Conservation (phyloP, 2,113 vertebrate species). For the Amphiprion percula region DNA sequence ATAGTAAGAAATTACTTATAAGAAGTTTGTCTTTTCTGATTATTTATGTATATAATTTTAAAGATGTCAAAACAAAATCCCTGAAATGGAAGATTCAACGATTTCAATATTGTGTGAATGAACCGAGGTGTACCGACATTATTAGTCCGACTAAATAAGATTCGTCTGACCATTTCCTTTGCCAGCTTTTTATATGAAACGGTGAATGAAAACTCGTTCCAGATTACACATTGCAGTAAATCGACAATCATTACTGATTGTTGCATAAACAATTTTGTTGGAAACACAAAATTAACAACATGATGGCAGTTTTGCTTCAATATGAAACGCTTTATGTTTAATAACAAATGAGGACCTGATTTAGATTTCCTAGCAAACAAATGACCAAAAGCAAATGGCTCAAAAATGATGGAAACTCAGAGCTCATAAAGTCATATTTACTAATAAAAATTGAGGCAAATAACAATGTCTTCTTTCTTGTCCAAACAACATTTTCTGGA, state of each 20-base stretch:
- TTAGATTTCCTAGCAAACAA: slow-evolving; percentile 42
- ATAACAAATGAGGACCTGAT: slow-evolving; percentile 44
- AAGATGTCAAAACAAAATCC: no score
- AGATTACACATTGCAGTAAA: slow-evolving; percentile 38
- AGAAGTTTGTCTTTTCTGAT: no score
- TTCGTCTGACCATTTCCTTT: not conserved
- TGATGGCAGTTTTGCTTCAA: slow-evolving; percentile 31
- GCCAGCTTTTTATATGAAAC: slow-evolving; percentile 22
- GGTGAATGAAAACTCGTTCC: slow-evolving; percentile 31
- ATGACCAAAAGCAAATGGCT: slow-evolving; percentile 35
- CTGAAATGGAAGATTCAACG: no score
- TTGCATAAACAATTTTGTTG: slow-evolving; percentile 42
- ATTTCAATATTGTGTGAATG: not conserved
- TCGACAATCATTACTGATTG: slow-evolving; percentile 18
- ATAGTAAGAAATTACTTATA: no score
- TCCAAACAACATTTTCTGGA: slow-evolving; percentile 58
- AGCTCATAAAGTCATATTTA: slow-evolving; percentile 60
- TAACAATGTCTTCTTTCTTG: slow-evolving; percentile 53
- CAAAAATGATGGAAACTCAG: slow-evolving; percentile 45
- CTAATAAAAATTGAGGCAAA: slow-evolving; percentile 50
- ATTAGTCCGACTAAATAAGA: not conserved
- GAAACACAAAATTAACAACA: slow-evolving; percentile 30
- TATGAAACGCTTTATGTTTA: slow-evolving; percentile 19
- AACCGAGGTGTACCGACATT: not conserved
- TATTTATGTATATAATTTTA: no score